These are phyloP conservation scores for Muscicapa adusta DNA, from an alignment of 2,113 vertebrate species.

Conservation along the genomic window DNA sequence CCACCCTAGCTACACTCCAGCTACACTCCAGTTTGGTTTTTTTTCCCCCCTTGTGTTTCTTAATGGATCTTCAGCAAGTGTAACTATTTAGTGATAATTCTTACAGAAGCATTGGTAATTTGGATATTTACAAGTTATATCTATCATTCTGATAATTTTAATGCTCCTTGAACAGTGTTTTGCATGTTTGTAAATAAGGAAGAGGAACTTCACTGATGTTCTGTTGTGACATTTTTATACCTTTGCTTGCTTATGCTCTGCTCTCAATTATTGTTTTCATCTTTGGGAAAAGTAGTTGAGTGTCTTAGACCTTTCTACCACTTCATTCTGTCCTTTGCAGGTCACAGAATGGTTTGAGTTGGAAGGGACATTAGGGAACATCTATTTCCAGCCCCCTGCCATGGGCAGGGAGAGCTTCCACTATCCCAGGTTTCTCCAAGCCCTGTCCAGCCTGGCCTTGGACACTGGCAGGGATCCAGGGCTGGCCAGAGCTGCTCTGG, in stretches of 20 bases:
- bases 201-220: not conserved
- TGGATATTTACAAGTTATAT: not conserved
- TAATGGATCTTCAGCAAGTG: not conserved
- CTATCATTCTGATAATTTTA: not conserved
- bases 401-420: not conserved
- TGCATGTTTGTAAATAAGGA: not conserved
- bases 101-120: not conserved
- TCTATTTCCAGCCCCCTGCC: not conserved
- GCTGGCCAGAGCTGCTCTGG: not conserved
- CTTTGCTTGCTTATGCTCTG: not conserved
- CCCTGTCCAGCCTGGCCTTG: rapidly evolving
- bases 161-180: not conserved
- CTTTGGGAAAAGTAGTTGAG: not conserved
- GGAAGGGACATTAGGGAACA: not conserved
- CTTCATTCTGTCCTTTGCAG: not conserved
- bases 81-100: not conserved
- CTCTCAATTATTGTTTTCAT: not conserved
- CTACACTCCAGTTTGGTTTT: not conserved
- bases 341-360: not conserved
- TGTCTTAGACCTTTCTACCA: not conserved
- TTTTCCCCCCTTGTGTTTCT: rapidly evolving
- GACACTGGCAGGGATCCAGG: not conserved
- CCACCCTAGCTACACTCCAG: too few relatives aligned
- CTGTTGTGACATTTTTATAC: not conserved
- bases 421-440: not conserved